Conservation (phyloP, 1,140 invertebrate genomes). For the Drosophila triauraria region DNA sequence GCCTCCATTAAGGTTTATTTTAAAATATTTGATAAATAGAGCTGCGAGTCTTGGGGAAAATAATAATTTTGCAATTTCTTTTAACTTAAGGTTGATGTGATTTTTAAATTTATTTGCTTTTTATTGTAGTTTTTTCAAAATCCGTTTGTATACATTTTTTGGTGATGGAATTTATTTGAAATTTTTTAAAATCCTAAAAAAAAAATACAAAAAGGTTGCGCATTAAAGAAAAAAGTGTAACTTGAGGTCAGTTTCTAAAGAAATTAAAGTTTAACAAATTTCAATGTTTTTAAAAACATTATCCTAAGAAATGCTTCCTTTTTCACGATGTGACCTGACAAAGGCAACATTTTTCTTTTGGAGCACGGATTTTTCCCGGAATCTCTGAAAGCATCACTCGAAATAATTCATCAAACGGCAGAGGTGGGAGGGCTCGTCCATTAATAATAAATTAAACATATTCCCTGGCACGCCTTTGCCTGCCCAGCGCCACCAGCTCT, state of each 20-base stretch:
- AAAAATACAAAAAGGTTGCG: no score
- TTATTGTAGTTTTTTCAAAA: not conserved
- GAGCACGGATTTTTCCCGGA: constrained; percentile 20
- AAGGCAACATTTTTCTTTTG: not conserved
- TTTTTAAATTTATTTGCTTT: not conserved
- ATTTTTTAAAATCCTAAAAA: no score
- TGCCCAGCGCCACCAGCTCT: constrained; percentile 3
- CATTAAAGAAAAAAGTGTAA: no score
- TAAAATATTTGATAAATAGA: constrained; percentile 2
- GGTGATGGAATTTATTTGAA: no score
- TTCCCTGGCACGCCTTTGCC: constrained; percentile 49
- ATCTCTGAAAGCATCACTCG: constrained; percentile 26
- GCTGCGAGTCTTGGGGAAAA: no score
- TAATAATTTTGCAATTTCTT: no score
- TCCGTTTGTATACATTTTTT: no score
- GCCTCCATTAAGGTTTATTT: constrained; percentile 18
- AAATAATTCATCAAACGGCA: constrained; percentile 56
- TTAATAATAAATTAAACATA: constrained; percentile 78
- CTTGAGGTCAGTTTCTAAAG: not conserved
- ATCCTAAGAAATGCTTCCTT: not conserved
- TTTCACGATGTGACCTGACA: not conserved
- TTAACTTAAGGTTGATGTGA: not conserved
- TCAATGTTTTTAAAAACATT: not conserved
- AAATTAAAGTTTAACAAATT: not conserved
- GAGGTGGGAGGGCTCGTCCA: constrained; percentile 31